Conservation (phyloP, 2,797 vertebrate genomes). For the Clarias platycephalus region DNA sequence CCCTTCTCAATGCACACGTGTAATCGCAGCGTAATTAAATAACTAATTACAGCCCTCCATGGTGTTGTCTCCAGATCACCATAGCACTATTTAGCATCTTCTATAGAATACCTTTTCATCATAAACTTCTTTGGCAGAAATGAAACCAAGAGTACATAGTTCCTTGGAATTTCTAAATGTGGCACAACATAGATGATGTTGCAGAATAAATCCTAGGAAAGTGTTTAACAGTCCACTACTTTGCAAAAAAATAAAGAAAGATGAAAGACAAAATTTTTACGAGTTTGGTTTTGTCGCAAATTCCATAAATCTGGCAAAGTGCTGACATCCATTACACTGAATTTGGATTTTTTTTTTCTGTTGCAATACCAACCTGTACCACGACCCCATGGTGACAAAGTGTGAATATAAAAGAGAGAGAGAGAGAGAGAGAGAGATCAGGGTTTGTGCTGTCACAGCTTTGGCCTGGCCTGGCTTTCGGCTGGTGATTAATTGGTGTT, state of each 20-base stretch:
- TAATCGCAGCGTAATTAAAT: constrained; percentile 61
- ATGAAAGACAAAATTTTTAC: not conserved
- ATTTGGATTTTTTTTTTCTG: constrained; percentile 67
- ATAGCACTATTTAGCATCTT: constrained; percentile 42
- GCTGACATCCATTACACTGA: constrained; percentile 51
- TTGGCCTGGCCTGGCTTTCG: constrained; percentile 70
- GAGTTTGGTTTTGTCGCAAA: constrained; percentile 18
- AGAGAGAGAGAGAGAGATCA: constrained; percentile 67
- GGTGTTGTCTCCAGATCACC: constrained; percentile 56
- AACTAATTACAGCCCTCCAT: constrained; percentile 58
- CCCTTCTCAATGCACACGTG: constrained; percentile 50
- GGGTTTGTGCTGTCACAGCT: constrained; percentile 65
- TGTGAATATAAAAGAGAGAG: constrained; percentile 62
- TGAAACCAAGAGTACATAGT: not conserved
- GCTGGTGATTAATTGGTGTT: constrained; percentile 80
- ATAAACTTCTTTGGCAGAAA: constrained; percentile 27
- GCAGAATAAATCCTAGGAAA: not conserved
- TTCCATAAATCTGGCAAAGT: constrained; percentile 26
- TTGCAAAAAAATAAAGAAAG: not conserved
- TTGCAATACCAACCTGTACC: constrained; percentile 65
- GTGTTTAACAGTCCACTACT: not conserved
- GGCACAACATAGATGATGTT: not conserved
- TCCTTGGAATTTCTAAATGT: not conserved
- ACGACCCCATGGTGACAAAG: constrained; percentile 55
- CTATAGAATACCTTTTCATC: constrained; percentile 54